A percentile compares a stretch with the other conserved stretches of the same genome.
Evolutionary conservation across 37 sponge, comb jelly and placozoan genomes (phyloP).

Genomic region (Halisarca cf. caerulea): DNA sequence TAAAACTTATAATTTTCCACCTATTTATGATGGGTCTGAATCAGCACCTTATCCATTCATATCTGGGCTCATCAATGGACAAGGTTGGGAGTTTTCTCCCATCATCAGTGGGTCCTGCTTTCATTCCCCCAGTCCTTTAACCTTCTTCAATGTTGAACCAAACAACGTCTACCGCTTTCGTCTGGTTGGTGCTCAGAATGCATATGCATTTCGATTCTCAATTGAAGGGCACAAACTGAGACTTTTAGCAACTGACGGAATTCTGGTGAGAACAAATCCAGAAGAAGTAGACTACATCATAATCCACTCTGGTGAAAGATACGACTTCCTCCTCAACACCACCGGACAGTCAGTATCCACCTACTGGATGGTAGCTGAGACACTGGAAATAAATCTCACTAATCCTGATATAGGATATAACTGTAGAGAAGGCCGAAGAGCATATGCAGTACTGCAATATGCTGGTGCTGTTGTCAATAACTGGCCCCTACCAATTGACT

Average conservation of each 20-base stretch:
- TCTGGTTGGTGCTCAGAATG: constrained; percentile 70
- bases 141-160: constrained; percentile 40
- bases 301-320: constrained; percentile 80
- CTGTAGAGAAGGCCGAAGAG: neutral
- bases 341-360: constrained; percentile 37
- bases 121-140: neutral
- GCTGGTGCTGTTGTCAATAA: no score
- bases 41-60: constrained; percentile 32
- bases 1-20: neutral
- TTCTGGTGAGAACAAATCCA: constrained; percentile 33
- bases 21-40: constrained; percentile 37
- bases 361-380: constrained; percentile 71
- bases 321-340: constrained; percentile 50
- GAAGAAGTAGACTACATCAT: constrained; percentile 62
- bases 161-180: constrained; percentile 74
- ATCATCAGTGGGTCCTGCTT: neutral
- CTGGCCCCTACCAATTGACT: neutral
- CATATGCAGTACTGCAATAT: constrained; percentile 2
- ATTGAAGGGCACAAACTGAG: constrained; percentile 77
- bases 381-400: constrained; percentile 36
- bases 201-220: constrained; percentile 57
- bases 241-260: constrained; percentile 78
- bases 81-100: constrained; percentile 37
- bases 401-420: neutral
- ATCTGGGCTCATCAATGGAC: constrained; percentile 76